Percentiles rank a stretch among this genome's conserved stretches.
phyloP scores from a whole-genome alignment of 2,888 invertebrate genomes.

The Sipha maydis region DNA sequence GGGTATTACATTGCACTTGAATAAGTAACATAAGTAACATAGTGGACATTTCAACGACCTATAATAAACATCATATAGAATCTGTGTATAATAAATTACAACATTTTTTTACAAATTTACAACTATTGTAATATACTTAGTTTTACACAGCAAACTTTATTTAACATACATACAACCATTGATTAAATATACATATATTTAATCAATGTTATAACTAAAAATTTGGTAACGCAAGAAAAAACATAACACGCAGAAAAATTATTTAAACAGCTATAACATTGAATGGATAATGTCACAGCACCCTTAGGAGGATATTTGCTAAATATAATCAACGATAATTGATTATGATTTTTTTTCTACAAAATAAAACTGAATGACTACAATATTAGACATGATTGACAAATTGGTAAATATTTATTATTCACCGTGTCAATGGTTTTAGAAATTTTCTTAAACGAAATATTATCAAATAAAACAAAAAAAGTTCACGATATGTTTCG shows the following conservation, averaged over 20 bases:
- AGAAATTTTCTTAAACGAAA: too few relatives aligned
- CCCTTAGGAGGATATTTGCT: slow-evolving; percentile 87
- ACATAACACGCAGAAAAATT: slow-evolving; percentile 85
- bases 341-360: slow-evolving; percentile 77
- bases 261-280: slow-evolving; percentile 85
- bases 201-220: background rate
- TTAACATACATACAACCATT: too few relatives aligned
- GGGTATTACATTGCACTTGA: too few relatives aligned
- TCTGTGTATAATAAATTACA: background rate
- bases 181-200: too few relatives aligned
- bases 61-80: slow-evolving; percentile 32
- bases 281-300: slow-evolving; percentile 74
- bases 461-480: too few relatives aligned
- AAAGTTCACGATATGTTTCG: too few relatives aligned
- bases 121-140: too few relatives aligned
- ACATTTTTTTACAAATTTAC: background rate
- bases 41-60: slow-evolving; percentile 81
- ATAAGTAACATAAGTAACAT: too few relatives aligned
- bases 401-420: slow-evolving; percentile 49
- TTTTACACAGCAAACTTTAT: too few relatives aligned
- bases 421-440: slow-evolving; percentile 75
- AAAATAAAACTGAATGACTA: slow-evolving; percentile 25
- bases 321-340: slow-evolving; percentile 90
- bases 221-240: slow-evolving; percentile 16
- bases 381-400: too few relatives aligned